Conservation (phyloP, 2,113 vertebrate species). For the Odontophorus gujanensis region DNA sequence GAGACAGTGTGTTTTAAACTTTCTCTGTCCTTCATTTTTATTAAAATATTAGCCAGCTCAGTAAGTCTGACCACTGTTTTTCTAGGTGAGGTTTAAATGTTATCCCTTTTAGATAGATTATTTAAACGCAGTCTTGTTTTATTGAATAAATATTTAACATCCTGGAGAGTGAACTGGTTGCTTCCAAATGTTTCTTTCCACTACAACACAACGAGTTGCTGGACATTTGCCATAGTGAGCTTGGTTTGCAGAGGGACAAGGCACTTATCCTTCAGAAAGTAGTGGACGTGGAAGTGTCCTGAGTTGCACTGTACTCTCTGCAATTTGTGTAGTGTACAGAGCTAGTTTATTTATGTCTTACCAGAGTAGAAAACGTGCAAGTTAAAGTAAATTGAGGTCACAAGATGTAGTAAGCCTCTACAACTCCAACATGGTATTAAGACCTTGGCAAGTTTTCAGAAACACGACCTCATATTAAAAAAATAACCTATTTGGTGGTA, state of each 20-base stretch:
- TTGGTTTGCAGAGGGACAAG: not conserved
- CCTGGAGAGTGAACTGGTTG: conserved; percentile 37
- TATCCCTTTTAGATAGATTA: not conserved
- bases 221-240: conserved; percentile 12
- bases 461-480: conserved; percentile 8
- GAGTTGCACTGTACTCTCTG: conserved; percentile 29
- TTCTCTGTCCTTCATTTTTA: not conserved
- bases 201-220: not conserved
- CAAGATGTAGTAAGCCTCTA: conserved; percentile 39
- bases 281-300: conserved; percentile 5
- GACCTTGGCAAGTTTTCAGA: conserved; percentile 46
- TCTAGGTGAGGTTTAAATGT: not conserved
- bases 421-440: conserved; percentile 23
- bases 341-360: conserved; percentile 37
- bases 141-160: conserved; percentile 61
- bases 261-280: not conserved
- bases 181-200: conserved; percentile 60
- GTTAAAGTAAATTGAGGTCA: conserved; percentile 59
- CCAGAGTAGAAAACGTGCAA: conserved; percentile 1
- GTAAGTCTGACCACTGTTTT: not conserved
- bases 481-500: conserved; percentile 13
- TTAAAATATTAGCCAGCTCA: not conserved
- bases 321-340: not conserved
- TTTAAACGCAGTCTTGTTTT: conserved; percentile 19
- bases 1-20: not conserved